Percentiles rank a stretch among this genome's conserved stretches.
Conservation (phyloP, 37 sponge, comb jelly and placozoan genomes). For the Amphimedon queenslandica region DNA sequence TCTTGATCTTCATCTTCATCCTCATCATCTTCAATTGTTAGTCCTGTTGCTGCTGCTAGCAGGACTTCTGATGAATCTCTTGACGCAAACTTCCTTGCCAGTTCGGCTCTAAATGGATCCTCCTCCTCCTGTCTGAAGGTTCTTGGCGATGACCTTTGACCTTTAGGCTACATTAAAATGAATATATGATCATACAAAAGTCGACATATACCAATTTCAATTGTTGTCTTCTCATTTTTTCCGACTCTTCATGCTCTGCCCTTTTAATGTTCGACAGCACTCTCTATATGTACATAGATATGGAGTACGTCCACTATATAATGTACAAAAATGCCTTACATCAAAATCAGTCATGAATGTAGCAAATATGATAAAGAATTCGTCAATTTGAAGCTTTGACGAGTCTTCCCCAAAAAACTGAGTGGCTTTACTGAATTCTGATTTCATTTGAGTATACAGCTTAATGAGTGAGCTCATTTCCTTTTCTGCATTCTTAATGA, state of each 20-base stretch:
- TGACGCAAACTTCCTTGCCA: conserved; percentile 1
- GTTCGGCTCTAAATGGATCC: neutral
- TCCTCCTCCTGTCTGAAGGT: neutral
- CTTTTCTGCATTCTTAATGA: conserved; percentile 44
- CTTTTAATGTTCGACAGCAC: neutral
- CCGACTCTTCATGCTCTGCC: neutral
- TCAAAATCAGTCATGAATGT: conserved; percentile 64
- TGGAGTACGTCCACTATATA: neutral
- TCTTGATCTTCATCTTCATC: neutral
- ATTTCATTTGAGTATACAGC: conserved; percentile 44
- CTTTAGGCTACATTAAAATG: neutral
- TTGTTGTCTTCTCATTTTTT: neutral
- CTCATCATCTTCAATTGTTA: neutral
- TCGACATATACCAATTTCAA: too few species aligned
- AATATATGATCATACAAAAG: neutral
- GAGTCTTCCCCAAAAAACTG: conserved; percentile 81
- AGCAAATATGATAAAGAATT: conserved; percentile 76
- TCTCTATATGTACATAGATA: neutral
- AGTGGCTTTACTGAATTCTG: conserved; percentile 40
- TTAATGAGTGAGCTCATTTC: conserved; percentile 25
- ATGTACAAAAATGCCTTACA: conserved; percentile 7
- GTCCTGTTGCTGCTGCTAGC: neutral
- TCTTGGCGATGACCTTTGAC: neutral
- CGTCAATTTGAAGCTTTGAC: conserved; percentile 54
- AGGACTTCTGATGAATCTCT: neutral